These are phyloP conservation scores for Synodontis membranacea DNA, from an alignment of 2,113 vertebrate genomes.

Conservation along the genomic window DNA sequence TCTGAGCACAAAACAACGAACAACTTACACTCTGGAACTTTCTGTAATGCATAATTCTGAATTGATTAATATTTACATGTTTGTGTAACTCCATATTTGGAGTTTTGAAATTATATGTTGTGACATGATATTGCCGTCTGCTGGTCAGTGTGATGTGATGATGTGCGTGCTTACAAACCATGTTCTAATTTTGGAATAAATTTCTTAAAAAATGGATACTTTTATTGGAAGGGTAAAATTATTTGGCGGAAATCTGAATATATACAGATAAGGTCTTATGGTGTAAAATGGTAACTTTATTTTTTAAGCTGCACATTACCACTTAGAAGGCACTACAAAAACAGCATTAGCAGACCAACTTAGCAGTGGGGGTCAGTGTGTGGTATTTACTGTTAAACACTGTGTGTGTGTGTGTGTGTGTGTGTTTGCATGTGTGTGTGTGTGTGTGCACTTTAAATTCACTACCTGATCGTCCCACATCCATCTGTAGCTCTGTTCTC, in stretches of 20 bases:
- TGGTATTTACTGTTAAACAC: neutral
- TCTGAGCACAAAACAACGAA: constrained; percentile 35
- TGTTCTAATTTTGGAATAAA: neutral
- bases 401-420: neutral
- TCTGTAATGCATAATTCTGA: neutral
- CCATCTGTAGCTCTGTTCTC: neutral
- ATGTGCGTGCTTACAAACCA: neutral
- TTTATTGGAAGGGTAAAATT: neutral
- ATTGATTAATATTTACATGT: too few species aligned
- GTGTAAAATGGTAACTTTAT: neutral
- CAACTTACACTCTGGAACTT: neutral
- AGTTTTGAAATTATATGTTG: neutral
- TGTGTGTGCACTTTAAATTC: neutral
- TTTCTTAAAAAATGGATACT: neutral
- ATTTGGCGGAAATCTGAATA: neutral
- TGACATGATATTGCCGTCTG: neutral
- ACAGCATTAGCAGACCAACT: too few species aligned
- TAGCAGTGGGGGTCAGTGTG: too few species aligned
- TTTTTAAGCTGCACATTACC: too few species aligned
- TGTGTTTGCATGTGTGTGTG: neutral
- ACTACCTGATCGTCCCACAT: constrained; percentile 44
- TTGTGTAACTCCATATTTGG: too few species aligned
- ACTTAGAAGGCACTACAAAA: too few species aligned
- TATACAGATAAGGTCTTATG: neutral
- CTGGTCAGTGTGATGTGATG: neutral